Evolutionary conservation across 1,140 invertebrate genomes (phyloP).

Genomic region (Gonioctena quinquepunctata): DNA sequence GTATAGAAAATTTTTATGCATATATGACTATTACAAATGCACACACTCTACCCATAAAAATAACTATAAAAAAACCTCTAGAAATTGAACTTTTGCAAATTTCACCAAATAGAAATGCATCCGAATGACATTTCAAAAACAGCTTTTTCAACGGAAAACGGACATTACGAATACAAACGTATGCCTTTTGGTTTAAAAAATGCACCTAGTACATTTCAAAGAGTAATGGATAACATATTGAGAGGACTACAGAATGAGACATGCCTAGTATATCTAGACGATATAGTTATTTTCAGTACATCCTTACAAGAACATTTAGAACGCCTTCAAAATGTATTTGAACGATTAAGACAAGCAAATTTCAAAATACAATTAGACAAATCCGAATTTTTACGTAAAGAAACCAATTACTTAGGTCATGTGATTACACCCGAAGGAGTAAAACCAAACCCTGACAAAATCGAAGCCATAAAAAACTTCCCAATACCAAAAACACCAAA

Average conservation of each 20-base stretch:
- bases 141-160: too few relatives aligned
- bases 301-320: slow-evolving; percentile 11
- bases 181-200: slow-evolving; percentile 25
- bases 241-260: slow-evolving; percentile 11
- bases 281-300: too few relatives aligned
- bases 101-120: too few relatives aligned
- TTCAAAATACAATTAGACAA: too few relatives aligned
- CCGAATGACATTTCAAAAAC: too few relatives aligned
- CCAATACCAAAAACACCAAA: slow-evolving; percentile 21
- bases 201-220: slow-evolving; percentile 18
- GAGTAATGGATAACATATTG: slow-evolving; percentile 27
- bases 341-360: not conserved
- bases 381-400: slow-evolving; percentile 12
- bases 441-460: too few relatives aligned
- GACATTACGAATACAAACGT: too few relatives aligned
- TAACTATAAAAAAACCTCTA: slow-evolving; percentile 10
- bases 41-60: slow-evolving; percentile 14
- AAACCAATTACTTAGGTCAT: slow-evolving; percentile 19
- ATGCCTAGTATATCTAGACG: too few relatives aligned
- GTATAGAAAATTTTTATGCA: slow-evolving; percentile 12
- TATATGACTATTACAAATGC: slow-evolving; percentile 21
- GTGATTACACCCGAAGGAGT: slow-evolving; percentile 15
- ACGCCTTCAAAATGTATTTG: too few relatives aligned
- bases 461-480: slow-evolving; percentile 18
- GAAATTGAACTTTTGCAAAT: slow-evolving; percentile 13